phyloP scores from a whole-genome alignment of 2,888 invertebrate species.

The Catocala fraxini region DNA sequence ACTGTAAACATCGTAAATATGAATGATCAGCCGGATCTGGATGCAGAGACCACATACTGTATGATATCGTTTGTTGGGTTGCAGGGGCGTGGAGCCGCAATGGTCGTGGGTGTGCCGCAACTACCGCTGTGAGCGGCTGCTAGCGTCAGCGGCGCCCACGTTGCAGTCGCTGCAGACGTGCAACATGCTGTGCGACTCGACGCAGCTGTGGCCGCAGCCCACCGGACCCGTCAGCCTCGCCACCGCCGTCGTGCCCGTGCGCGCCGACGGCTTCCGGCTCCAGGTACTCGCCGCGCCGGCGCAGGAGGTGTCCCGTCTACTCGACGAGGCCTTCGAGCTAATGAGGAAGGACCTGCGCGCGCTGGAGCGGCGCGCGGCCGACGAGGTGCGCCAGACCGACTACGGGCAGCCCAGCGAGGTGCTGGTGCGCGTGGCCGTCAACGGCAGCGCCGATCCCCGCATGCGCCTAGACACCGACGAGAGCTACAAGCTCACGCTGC shows the following conservation, averaged over 20 bases:
- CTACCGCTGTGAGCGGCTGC: slow-evolving; percentile 90
- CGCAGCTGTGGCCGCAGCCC: slow-evolving; percentile 94
- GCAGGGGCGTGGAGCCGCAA: slow-evolving; percentile 85
- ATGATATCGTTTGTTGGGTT: slow-evolving; percentile 42
- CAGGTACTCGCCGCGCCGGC: slow-evolving; percentile 75
- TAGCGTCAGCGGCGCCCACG: slow-evolving; percentile 69
- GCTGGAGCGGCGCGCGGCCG: slow-evolving; percentile 76
- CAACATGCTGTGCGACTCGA: slow-evolving; percentile 92
- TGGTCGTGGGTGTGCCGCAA: slow-evolving; percentile 93
- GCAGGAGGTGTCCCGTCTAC: slow-evolving; percentile 69
- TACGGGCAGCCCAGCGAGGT: slow-evolving; percentile 78
- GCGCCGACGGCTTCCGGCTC: slow-evolving; percentile 83
- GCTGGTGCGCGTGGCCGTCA: slow-evolving; percentile 84
- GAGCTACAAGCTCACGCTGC: slow-evolving; percentile 90
- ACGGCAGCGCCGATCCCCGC: slow-evolving; percentile 84
- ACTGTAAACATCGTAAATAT: no score
- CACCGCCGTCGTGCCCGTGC: slow-evolving; percentile 88
- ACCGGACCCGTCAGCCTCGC: slow-evolving; percentile 91
- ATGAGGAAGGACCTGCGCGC: slow-evolving; percentile 84
- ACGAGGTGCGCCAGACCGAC: slow-evolving; percentile 56
- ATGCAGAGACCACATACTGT: no score
- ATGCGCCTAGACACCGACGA: slow-evolving; percentile 91
- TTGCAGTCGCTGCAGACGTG: slow-evolving; percentile 91
- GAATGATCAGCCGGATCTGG: no score
- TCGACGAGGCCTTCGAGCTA: slow-evolving; percentile 82